Percentiles rank a stretch among this genome's conserved stretches.
Evolutionary conservation across 2,888 invertebrate genomes (phyloP).

Genomic region (Trissolcus brochymenae): DNA sequence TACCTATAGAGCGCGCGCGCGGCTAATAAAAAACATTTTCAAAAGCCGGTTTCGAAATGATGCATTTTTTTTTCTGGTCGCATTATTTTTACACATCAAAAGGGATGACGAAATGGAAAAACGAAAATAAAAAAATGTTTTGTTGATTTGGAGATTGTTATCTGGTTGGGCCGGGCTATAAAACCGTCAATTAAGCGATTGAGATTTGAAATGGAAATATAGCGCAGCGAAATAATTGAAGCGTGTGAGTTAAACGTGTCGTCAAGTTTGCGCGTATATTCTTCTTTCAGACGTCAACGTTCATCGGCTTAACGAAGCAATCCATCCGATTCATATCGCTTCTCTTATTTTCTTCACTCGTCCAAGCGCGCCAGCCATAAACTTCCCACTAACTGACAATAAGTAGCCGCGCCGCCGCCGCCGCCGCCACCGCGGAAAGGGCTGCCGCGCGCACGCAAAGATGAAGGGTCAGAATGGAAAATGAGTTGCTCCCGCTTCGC

Average conservation of each 20-base stretch:
- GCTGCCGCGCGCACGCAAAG: constrained; percentile 28
- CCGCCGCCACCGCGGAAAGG: constrained; percentile 35
- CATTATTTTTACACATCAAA: constrained; percentile 15
- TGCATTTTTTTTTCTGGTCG: constrained; percentile 3
- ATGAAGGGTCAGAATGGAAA: constrained; percentile 48
- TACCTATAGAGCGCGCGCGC: constrained; percentile 7
- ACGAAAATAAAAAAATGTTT: background rate
- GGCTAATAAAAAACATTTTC: constrained; percentile 27
- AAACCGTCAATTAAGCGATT: constrained; percentile 49
- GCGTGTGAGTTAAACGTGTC: constrained; percentile 55
- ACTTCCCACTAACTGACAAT: constrained; percentile 56
- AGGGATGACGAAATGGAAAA: constrained; percentile 3
- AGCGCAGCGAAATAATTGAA: constrained; percentile 31
- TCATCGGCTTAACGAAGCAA: constrained; percentile 54
- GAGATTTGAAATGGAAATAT: constrained; percentile 44
- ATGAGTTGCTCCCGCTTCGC: constrained; percentile 53
- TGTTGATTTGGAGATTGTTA: constrained; percentile 22
- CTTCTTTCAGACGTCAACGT: constrained; percentile 42
- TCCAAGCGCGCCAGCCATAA: constrained; percentile 49
- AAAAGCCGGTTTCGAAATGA: constrained; percentile 16
- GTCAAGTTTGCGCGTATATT: constrained; percentile 41
- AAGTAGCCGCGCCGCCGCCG: constrained; percentile 39
- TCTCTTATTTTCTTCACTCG: constrained; percentile 55
- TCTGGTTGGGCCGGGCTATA: constrained; percentile 65
- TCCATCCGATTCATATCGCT: constrained; percentile 57